Evolutionary conservation across 2,797 vertebrate species (phyloP), one percentile per base, ranked within the genome.

Genomic region (Chloroceryle inda): DNA sequence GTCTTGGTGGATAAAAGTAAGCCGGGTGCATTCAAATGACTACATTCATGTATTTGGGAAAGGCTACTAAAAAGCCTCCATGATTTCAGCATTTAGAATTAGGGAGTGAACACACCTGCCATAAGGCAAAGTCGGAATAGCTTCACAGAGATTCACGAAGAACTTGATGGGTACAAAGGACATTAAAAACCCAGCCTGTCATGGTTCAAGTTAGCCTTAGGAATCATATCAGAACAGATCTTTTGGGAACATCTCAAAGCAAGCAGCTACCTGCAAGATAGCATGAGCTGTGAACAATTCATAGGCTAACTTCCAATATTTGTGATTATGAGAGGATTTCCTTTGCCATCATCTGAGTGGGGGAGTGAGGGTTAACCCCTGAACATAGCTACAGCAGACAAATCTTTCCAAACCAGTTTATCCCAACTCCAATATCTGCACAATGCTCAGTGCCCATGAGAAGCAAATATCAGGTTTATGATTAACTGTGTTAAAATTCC

Each of bases 401-500:
- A 96, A 93, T 88, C 93, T 92, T 92, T 97, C 16, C 35, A 92
- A 96, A 86, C 92, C 81, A 76, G 94, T 96, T 98, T 97, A 92
- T 96, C 89, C 96, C 89, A 94, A 95, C 88, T 93, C 52, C 93
- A 90, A 31, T 94, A 96, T 89, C 92, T 92, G 62, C 96, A 95
- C 92, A 94, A 75, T 90, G 92, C 69, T 96, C 94, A 93, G 68
- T 95, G 94, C 85, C 95, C 61, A 6, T 96, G 83, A 96, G 97
- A 96, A 84, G 95, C 88, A 97, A 97, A 96, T 96, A 96, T 85
- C 85, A 83, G 78, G 86, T 94, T 97, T 96, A 96, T 97, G 91
- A 97, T 97, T 98, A 97, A 97, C 96, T 75, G 75, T 38, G 78
- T 96, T 95, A 95, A 97, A 98, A 98, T 98, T 98, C 94, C 88